A percentile compares a stretch with the other conserved stretches of the same genome.
Evolutionary conservation across 2,888 invertebrate genomes (phyloP).

Genomic region (Macrophya annulata): DNA sequence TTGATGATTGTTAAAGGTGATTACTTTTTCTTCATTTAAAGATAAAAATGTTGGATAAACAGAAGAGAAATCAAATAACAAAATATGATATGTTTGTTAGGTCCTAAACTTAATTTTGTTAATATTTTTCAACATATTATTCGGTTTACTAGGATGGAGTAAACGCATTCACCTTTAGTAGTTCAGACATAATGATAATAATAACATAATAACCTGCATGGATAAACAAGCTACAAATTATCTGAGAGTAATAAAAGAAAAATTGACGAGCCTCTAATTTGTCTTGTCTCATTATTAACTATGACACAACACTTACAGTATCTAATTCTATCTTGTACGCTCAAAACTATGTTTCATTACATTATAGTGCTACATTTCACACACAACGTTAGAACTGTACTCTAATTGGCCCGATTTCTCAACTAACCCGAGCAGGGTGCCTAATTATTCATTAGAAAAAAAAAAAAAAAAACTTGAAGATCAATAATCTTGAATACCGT

Average conservation of each 20-base stretch:
- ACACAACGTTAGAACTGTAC: constrained; percentile 34
- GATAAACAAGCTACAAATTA: constrained; percentile 18
- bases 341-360: not conserved
- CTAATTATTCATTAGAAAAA: constrained; percentile 9
- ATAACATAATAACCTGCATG: not conserved
- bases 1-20: not conserved
- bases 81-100: not conserved
- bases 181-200: not conserved
- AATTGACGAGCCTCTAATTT: constrained; percentile 33
- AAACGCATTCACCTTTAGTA: not conserved
- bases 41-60: not conserved
- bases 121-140: not conserved
- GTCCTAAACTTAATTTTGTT: not conserved
- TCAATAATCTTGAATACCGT: not conserved
- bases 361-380: not conserved
- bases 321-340: constrained; percentile 13
- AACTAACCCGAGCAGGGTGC: not conserved
- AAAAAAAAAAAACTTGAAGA: not conserved
- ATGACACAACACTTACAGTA: constrained; percentile 41
- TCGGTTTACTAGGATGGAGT: not conserved
- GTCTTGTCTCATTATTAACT: constrained; percentile 41
- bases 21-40: not conserved
- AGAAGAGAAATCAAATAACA: not conserved
- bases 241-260: not conserved
- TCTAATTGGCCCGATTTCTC: constrained; percentile 38